A percentile compares a stretch with the other conserved stretches of the same genome.
phyloP scores from a whole-genome alignment of 2,797 vertebrate genomes.

The Peromyscus aztecus region DNA sequence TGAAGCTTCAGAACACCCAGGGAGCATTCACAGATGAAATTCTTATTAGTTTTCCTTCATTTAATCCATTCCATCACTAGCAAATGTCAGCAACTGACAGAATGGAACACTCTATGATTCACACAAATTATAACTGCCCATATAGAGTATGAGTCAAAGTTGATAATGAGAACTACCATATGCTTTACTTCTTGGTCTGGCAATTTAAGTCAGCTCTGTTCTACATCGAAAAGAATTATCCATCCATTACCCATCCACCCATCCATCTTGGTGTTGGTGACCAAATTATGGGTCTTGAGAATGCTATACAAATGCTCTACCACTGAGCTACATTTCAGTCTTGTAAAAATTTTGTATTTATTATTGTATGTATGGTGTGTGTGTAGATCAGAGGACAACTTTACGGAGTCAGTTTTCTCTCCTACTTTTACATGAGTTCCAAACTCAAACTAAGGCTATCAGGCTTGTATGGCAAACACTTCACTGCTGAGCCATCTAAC shows the following conservation, averaged over 20 bases:
- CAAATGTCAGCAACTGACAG: constrained; percentile 71
- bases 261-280: not conserved
- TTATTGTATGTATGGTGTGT: not conserved
- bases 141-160: constrained; percentile 30
- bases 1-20: constrained; percentile 71
- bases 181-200: constrained; percentile 49
- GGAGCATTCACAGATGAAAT: constrained; percentile 73
- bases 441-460: not conserved
- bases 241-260: not conserved
- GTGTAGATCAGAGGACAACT: not conserved
- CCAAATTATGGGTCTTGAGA: not conserved
- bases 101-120: constrained; percentile 55
- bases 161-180: constrained; percentile 41
- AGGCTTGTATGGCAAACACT: not conserved
- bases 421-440: not conserved
- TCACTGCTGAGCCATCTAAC: too few species aligned
- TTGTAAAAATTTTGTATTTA: not conserved
- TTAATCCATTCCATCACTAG: constrained; percentile 72
- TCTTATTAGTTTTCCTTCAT: constrained; percentile 79
- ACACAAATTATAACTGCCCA: constrained; percentile 27
- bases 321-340: not conserved
- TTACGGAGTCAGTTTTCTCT: not conserved
- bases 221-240: constrained; percentile 35
- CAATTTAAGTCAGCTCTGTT: constrained; percentile 55
- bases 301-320: not conserved